Evolutionary conservation across 2,113 vertebrate genomes (phyloP).

Genomic region (Pardalotus punctatus): DNA sequence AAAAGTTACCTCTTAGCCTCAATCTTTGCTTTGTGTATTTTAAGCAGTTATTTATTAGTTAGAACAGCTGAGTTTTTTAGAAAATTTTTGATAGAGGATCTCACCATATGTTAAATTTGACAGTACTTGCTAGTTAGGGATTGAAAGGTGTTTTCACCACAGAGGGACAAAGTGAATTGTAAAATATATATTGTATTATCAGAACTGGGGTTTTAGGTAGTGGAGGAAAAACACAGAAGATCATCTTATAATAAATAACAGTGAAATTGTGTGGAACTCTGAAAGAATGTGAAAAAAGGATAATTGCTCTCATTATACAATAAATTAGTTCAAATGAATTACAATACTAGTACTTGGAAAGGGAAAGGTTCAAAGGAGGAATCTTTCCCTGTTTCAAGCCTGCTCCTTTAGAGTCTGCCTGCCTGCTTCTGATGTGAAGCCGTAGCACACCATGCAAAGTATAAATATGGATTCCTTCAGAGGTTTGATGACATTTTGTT

Average conservation of each 20-base stretch:
- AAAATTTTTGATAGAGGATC: neutral
- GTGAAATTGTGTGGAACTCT: neutral
- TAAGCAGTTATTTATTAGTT: neutral
- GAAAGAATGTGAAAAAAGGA: neutral
- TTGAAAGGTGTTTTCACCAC: neutral
- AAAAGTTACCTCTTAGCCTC: neutral
- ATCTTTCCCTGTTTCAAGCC: neutral
- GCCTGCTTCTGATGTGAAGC: conserved; percentile 28
- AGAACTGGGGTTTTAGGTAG: neutral
- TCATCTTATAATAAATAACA: neutral
- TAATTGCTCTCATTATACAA: neutral
- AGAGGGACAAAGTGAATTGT: neutral
- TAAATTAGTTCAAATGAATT: neutral
- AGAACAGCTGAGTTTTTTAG: neutral
- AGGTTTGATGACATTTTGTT: conserved; percentile 68
- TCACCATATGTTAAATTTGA: neutral
- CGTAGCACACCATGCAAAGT: neutral
- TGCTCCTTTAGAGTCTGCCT: conserved; percentile 18
- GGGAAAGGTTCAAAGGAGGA: neutral
- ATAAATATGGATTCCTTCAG: conserved; percentile 61
- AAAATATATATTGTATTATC: conserved; percentile 16
- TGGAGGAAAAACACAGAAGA: neutral
- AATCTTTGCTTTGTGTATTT: neutral
- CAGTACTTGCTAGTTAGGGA: neutral
- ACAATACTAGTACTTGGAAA: neutral